Percentiles rank a stretch among this genome's conserved stretches.
Evolutionary conservation across 1,140 invertebrate genomes (phyloP).

Genomic region (Lucilia sericata): DNA sequence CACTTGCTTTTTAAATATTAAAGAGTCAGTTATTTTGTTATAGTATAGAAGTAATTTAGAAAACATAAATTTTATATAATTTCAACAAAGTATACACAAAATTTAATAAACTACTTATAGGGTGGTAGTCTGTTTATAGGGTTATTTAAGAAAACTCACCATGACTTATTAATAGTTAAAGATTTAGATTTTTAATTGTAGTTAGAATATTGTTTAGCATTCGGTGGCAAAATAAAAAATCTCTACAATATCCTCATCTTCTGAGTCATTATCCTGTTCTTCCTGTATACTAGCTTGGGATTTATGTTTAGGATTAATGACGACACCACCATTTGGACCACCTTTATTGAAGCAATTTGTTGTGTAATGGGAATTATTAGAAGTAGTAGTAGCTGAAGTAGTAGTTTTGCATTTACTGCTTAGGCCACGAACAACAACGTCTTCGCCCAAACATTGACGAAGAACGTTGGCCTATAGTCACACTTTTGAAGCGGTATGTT

Average conservation of each 20-base stretch:
- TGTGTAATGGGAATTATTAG: too few relatives aligned
- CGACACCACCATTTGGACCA: background rate
- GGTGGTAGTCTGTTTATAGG: background rate
- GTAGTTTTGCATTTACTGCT: conserved; percentile 21
- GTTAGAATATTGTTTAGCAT: conserved; percentile 51
- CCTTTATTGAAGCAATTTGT: conserved; percentile 20
- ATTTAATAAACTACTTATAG: background rate
- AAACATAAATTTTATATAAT: conserved; percentile 4
- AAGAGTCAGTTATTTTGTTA: background rate
- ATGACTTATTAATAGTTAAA: background rate
- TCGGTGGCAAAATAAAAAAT: conserved; percentile 65
- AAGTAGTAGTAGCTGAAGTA: background rate
- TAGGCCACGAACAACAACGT: conserved; percentile 37
- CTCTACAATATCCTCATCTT: conserved; percentile 52
- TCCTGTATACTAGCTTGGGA: background rate
- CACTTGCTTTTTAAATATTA: conserved; percentile 25
- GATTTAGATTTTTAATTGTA: background rate
- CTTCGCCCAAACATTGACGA: conserved; percentile 43
- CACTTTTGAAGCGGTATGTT: conserved; percentile 66
- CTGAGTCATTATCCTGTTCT: background rate
- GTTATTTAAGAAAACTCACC: background rate
- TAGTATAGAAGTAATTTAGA: background rate
- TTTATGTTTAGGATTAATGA: background rate
- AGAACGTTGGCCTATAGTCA: conserved; percentile 64
- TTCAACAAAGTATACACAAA: background rate